These are phyloP conservation scores for Danaus plexippus DNA, from an alignment of 1,140 invertebrate genomes.

Conservation along the genomic window DNA sequence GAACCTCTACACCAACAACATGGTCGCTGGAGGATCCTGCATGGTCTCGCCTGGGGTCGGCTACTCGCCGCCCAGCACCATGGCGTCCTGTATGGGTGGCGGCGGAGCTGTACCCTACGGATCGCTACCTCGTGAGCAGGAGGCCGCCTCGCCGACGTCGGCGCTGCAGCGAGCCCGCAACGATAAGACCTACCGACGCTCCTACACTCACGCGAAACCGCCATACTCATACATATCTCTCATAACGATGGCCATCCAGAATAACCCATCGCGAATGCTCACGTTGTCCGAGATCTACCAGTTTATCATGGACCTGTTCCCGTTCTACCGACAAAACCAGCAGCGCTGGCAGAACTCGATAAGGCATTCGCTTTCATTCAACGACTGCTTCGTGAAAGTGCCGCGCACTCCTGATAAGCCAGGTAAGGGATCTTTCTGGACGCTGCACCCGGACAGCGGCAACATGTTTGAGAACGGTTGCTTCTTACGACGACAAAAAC, in stretches of 20 bases:
- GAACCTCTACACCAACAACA: slow-evolving; percentile 74
- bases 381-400: slow-evolving; percentile 99
- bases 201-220: slow-evolving; percentile 97
- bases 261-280: slow-evolving; percentile 95
- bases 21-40: slow-evolving; percentile 78
- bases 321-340: slow-evolving; percentile 98
- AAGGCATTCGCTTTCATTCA: slow-evolving; percentile 94
- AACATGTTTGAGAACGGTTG: slow-evolving; percentile 99
- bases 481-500: slow-evolving; percentile 95
- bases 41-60: slow-evolving; percentile 78
- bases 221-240: slow-evolving; percentile 99
- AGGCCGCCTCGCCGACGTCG: slow-evolving; percentile 80
- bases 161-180: slow-evolving; percentile 81
- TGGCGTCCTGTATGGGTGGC: slow-evolving; percentile 83
- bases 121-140: slow-evolving; percentile 61
- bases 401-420: slow-evolving; percentile 98
- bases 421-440: slow-evolving; percentile 98
- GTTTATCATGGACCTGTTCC: slow-evolving; percentile 99
- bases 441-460: slow-evolving; percentile 97
- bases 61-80: slow-evolving; percentile 80
- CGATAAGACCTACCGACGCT: slow-evolving; percentile 92
- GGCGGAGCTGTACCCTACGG: slow-evolving; percentile 73
- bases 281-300: slow-evolving; percentile 99
- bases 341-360: slow-evolving; percentile 99
- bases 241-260: slow-evolving; percentile 99